Percentiles rank a stretch among this genome's conserved stretches.
Evolutionary conservation across 2,797 vertebrate genomes (phyloP).

Genomic region (Pyrocephalus nanus): DNA sequence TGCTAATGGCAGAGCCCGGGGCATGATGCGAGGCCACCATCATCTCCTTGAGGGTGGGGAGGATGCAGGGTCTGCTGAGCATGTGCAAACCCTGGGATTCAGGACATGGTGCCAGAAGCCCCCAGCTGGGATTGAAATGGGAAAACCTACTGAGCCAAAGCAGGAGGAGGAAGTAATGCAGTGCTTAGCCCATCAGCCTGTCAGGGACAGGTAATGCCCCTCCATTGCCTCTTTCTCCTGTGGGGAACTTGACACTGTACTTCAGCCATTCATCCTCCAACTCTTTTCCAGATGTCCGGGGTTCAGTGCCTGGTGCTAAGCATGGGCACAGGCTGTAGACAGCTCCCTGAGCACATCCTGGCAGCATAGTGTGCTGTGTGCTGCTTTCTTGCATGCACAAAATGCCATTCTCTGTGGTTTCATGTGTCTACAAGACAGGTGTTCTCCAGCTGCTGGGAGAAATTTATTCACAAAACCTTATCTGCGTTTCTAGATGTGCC

Average conservation of each 20-base stretch:
- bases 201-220: background rate
- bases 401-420: background rate
- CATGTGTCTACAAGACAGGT: background rate
- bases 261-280: background rate
- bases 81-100: background rate
- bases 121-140: background rate
- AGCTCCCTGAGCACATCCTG: background rate
- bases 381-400: background rate
- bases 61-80: background rate
- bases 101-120: background rate
- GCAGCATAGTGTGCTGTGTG: accelerated
- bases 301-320: background rate
- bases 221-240: background rate
- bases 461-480: slow-evolving; percentile 13
- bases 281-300: accelerated
- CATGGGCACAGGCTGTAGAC: background rate
- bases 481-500: background rate
- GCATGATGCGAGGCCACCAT: background rate
- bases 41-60: background rate
- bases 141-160: background rate
- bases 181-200: background rate
- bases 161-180: background rate
- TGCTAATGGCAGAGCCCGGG: accelerated
- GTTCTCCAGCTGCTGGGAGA: background rate
- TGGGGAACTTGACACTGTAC: accelerated